These are phyloP conservation scores for Thryonomys swinderianus DNA, from an alignment of 2,113 vertebrate species.

Conservation along the genomic window DNA sequence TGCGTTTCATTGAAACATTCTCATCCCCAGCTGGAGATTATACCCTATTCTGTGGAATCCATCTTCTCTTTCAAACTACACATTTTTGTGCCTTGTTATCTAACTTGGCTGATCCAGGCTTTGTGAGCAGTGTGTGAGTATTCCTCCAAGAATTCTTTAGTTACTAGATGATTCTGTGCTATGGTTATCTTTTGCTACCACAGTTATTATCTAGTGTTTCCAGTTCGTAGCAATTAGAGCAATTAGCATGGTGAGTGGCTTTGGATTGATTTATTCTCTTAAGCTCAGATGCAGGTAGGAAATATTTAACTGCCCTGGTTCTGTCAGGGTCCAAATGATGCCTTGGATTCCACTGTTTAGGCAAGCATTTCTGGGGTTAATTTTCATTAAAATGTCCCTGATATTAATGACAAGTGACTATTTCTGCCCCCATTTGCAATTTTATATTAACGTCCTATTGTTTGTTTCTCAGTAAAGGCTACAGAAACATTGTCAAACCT, in stretches of 20 bases:
- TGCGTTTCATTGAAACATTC: constrained; percentile 8
- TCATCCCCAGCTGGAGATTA: constrained; percentile 9
- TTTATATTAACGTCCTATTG: constrained; percentile 72
- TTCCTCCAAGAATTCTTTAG: constrained; percentile 1
- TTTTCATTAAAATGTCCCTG: constrained; percentile 77
- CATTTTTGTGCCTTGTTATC: neutral
- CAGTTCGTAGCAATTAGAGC: constrained; percentile 60
- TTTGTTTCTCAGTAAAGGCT: constrained; percentile 67
- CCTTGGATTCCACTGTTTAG: constrained; percentile 33
- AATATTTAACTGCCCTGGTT: constrained; percentile 67
- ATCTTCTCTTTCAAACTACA: neutral
- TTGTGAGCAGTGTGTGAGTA: constrained; percentile 35
- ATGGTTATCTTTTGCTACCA: constrained; percentile 7
- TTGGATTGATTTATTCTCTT: constrained; percentile 67
- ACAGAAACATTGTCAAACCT: neutral
- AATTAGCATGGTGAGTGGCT: constrained; percentile 64
- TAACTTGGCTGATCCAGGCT: neutral
- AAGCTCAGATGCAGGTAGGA: constrained; percentile 62
- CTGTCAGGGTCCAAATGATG: constrained; percentile 67
- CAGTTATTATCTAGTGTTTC: constrained; percentile 57
- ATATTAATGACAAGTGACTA: constrained; percentile 78
- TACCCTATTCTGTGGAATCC: neutral
- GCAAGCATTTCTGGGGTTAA: constrained; percentile 78
- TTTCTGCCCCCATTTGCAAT: constrained; percentile 71
- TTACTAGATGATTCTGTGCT: constrained; percentile 11